phyloP scores from a whole-genome alignment of 2,797 vertebrate species.

The Neosalanx taihuensis region DNA sequence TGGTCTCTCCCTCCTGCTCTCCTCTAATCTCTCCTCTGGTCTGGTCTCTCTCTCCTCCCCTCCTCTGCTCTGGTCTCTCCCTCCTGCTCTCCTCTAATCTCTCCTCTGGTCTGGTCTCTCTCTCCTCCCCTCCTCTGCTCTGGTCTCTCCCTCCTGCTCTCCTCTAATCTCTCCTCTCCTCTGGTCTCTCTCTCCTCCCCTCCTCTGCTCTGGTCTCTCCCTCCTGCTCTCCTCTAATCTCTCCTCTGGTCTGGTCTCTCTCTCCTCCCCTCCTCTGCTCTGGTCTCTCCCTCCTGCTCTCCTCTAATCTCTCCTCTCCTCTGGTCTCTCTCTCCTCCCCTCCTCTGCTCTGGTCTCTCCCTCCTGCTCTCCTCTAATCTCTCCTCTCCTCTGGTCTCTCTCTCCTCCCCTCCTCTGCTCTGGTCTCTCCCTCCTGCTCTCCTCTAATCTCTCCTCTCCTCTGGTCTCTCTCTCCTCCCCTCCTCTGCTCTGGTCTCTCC shows the following conservation, averaged over 20 bases:
- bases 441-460: background rate
- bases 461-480: background rate
- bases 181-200: background rate
- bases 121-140: background rate
- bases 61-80: background rate
- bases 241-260: no score
- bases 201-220: background rate
- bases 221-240: background rate
- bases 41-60: background rate
- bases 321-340: conserved; percentile 4
- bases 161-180: background rate
- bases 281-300: background rate
- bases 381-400: background rate
- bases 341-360: conserved; percentile 2
- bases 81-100: background rate
- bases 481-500: background rate
- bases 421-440: background rate
- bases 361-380: no score
- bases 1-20: conserved; percentile 2
- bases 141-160: conserved; percentile 5
- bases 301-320: background rate
- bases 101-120: background rate
- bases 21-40: background rate
- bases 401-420: no score
- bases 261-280: background rate